Base-by-base conservation (phyloP, 2,888 invertebrate species). In the Apodemia duryi region DNA sequence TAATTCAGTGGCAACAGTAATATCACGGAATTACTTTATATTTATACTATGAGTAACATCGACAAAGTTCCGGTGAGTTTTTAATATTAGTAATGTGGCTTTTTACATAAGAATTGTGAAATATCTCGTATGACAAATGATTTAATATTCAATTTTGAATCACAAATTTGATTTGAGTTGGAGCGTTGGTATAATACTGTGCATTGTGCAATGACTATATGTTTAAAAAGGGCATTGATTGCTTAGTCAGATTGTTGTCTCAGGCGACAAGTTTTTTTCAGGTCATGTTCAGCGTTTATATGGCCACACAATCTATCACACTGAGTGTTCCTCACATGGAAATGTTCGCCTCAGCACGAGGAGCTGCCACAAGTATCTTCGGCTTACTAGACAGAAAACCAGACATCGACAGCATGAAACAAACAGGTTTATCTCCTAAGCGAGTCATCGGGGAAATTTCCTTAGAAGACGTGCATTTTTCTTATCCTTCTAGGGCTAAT, bases 281-380 rank as follows among this genome's bases (percentile, higher is more conserved):
- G 94, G 94, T 96, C 29, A 72, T 97, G 74, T 97, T 97, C 83
- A 94, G 95, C 64, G 94, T 96, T 1, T 93, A 96, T 71, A 94
- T 95, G 86, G 96, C 96, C 0, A 95, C 96, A 0, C 95, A 96
- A 79, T 95, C 95, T 54, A 93, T 96, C 73, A 96, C 96, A 0
- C 93, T 96, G 69, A 94, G 95, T 63, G 94, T 95, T 7, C 96
- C 96, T 0, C 96, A 96, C 75, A 85, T 95, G 29, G 96, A 96
- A 74, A 93, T 95, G 0, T 95, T 97, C 76, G 94, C 95, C 0
- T 91, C 93, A 0, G 96, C 96, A 0, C 90, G 94, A 1, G 96
- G 95, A 0, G 95, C 96, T 0, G 97, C 96, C 0, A 93, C 93
- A 13, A 93, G 93, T 66, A 93, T 97, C 28, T 97, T 94, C 78